These are phyloP conservation scores for Meiosimyza platycephala DNA, from an alignment of 2,888 invertebrate species.

Conservation along the genomic window DNA sequence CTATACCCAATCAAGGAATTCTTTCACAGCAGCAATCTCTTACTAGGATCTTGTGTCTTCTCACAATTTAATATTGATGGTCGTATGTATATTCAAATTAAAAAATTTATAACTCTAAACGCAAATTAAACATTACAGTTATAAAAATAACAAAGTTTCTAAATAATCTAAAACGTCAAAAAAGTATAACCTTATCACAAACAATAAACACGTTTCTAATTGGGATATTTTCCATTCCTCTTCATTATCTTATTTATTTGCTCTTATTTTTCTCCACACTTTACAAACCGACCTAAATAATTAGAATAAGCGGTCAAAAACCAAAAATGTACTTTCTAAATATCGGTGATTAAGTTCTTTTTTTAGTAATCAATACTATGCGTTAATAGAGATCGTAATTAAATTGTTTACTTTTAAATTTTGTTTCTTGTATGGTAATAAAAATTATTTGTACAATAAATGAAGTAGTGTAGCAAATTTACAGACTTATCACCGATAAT, in stretches of 20 bases:
- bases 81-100: too few relatives aligned
- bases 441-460: not conserved
- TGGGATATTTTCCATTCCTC: not conserved
- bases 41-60: too few relatives aligned
- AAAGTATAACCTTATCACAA: too few relatives aligned
- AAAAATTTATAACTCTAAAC: too few relatives aligned
- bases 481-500: slow-evolving; percentile 14
- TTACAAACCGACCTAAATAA: slow-evolving; percentile 16
- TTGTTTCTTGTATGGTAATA: slow-evolving; percentile 4
- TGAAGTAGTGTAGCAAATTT: slow-evolving; percentile 14
- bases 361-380: not conserved
- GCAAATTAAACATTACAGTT: too few relatives aligned
- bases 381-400: too few relatives aligned
- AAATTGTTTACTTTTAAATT: not conserved
- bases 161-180: too few relatives aligned
- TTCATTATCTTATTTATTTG: slow-evolving; percentile 8
- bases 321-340: slow-evolving; percentile 16
- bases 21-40: too few relatives aligned
- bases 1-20: too few relatives aligned
- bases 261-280: slow-evolving; percentile 24
- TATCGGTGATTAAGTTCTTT: not conserved
- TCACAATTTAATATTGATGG: too few relatives aligned
- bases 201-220: too few relatives aligned
- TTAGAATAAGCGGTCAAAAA: slow-evolving; percentile 13
- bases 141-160: too few relatives aligned